Evolutionary conservation across 2,888 invertebrate species (phyloP).

Genomic region (Opisthograptis luteolata): DNA sequence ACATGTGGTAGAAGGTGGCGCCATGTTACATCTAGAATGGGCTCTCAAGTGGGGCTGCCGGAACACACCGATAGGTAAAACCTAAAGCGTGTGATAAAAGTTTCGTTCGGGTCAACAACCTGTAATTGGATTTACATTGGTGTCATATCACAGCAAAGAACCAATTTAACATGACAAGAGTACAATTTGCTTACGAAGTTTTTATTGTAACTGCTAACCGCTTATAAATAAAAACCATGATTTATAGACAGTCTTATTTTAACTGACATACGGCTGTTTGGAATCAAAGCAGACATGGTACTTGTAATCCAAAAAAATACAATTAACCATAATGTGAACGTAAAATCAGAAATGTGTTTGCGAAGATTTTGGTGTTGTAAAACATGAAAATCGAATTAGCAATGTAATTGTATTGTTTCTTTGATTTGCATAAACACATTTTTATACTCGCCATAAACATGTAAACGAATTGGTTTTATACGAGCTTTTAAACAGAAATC

Average conservation of each 20-base stretch:
- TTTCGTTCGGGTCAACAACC: slow-evolving; percentile 17
- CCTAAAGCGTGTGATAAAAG: not conserved
- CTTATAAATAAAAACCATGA: slow-evolving; percentile 60
- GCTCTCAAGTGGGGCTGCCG: no score
- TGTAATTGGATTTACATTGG: slow-evolving; percentile 19
- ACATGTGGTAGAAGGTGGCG: no score
- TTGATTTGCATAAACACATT: not conserved
- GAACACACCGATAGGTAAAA: not conserved
- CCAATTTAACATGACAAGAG: slow-evolving; percentile 45
- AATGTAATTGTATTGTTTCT: no score
- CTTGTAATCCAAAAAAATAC: slow-evolving; percentile 1
- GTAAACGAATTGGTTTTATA: not conserved
- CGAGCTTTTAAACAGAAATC: no score
- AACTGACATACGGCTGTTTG: slow-evolving; percentile 41
- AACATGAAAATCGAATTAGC: not conserved
- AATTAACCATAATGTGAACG: not conserved
- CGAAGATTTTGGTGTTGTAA: not conserved
- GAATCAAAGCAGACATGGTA: slow-evolving; percentile 22
- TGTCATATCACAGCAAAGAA: slow-evolving; percentile 29
- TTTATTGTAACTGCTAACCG: slow-evolving; percentile 41
- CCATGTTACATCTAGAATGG: no score
- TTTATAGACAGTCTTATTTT: slow-evolving; percentile 63
- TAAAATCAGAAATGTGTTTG: slow-evolving; percentile 4
- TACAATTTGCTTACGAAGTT: slow-evolving; percentile 61
- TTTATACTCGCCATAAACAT: not conserved